Conservation (phyloP, 2,888 invertebrate species). For the Ormyrus nitidulus region DNA sequence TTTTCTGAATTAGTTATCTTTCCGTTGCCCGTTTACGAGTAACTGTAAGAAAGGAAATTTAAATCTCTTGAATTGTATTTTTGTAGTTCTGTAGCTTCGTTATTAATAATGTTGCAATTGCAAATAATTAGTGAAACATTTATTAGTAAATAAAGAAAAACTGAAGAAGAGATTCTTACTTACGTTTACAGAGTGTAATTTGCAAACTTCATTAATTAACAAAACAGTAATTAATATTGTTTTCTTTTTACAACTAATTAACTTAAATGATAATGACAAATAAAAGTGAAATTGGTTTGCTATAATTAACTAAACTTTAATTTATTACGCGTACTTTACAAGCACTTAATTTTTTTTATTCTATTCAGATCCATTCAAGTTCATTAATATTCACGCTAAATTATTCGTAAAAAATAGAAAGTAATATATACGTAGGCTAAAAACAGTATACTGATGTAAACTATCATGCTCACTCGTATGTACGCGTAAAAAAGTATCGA, state of each 20-base stretch:
- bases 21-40: conserved; percentile 4
- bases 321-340: conserved; percentile 36
- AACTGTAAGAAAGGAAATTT: conserved; percentile 2
- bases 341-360: neutral
- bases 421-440: conserved; percentile 37
- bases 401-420: conserved; percentile 39
- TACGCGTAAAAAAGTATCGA: conserved; percentile 37
- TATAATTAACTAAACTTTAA: conserved; percentile 41
- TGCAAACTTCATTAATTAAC: neutral
- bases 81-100: conserved; percentile 19
- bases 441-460: conserved; percentile 38
- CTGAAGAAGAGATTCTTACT: too few species aligned
- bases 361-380: conserved; percentile 18
- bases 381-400: conserved; percentile 48
- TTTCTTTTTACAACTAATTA: neutral
- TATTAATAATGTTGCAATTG: conserved; percentile 24
- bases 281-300: conserved; percentile 11
- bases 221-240: neutral
- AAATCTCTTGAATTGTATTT: conserved; percentile 17
- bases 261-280: neutral
- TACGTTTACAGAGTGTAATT: neutral
- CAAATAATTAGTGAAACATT: neutral
- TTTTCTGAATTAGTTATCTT: conserved; percentile 27
- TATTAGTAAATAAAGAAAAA: neutral
- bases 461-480: conserved; percentile 37